Conservation (phyloP, 2,888 invertebrate species). For the Apotomis turbidana region DNA sequence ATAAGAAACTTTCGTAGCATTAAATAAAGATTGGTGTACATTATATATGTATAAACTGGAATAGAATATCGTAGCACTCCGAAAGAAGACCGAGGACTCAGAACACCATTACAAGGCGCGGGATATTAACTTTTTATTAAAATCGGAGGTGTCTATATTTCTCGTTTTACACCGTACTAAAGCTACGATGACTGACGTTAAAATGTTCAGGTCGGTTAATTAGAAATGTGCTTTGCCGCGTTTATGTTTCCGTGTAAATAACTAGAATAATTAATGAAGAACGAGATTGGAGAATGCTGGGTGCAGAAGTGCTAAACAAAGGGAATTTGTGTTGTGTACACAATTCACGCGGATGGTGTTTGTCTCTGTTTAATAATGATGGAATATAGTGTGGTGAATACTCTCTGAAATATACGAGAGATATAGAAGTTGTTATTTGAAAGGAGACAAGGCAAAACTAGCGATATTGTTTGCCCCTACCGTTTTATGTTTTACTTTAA, state of each 20-base stretch:
- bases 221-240: conserved; percentile 16
- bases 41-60: background rate
- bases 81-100: background rate
- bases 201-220: conserved; percentile 17
- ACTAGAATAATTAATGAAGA: conserved; percentile 21
- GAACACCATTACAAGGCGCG: background rate
- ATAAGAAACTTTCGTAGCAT: background rate
- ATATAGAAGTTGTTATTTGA: too few relatives aligned
- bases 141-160: conserved; percentile 9
- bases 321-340: background rate
- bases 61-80: background rate
- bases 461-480: too few relatives aligned
- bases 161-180: conserved; percentile 1
- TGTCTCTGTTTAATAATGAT: background rate
- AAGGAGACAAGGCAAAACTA: too few relatives aligned
- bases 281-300: conserved; percentile 2
- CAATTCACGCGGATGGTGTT: background rate
- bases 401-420: too few relatives aligned
- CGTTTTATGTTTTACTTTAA: too few relatives aligned
- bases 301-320: background rate
- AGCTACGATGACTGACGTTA: conserved; percentile 10
- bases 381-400: too few relatives aligned
- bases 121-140: conserved; percentile 15
- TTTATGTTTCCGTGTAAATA: conserved; percentile 10
- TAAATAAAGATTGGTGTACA: conserved; percentile 10